Evolutionary conservation across 2,888 invertebrate genomes (phyloP).

Genomic region (Volucella inanis): DNA sequence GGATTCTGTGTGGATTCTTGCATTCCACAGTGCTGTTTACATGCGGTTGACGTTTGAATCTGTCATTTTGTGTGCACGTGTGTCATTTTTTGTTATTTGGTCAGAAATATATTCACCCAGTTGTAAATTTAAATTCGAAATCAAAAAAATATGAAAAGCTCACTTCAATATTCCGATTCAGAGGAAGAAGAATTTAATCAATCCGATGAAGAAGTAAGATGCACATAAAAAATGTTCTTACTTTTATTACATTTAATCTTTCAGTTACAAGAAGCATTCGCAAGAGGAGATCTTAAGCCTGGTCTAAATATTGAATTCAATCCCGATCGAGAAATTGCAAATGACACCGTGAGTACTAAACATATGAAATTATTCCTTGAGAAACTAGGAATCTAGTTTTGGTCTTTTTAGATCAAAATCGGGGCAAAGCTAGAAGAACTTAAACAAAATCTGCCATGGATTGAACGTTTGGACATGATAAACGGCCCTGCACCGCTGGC

Average conservation of each 20-base stretch:
- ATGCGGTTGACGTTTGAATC: slow-evolving; percentile 13
- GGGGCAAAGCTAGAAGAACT: slow-evolving; percentile 89
- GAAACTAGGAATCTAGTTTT: neutral
- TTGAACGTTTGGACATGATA: slow-evolving; percentile 92
- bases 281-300: slow-evolving; percentile 92
- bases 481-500: slow-evolving; percentile 91
- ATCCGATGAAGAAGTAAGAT: slow-evolving; percentile 60
- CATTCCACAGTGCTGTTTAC: slow-evolving; percentile 25
- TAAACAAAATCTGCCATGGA: slow-evolving; percentile 90
- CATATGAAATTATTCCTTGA: neutral
- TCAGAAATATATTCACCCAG: neutral
- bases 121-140: neutral
- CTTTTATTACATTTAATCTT: slow-evolving; percentile 75
- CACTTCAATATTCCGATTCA: slow-evolving; percentile 60
- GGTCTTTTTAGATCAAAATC: slow-evolving; percentile 83
- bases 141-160: slow-evolving; percentile 42
- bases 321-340: slow-evolving; percentile 85
- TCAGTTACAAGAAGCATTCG: slow-evolving; percentile 95
- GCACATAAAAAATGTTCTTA: neutral
- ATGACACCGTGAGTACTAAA: slow-evolving; percentile 88
- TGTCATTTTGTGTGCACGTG: slow-evolving; percentile 52
- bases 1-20: neutral
- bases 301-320: slow-evolving; percentile 90
- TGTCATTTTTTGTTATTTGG: slow-evolving; percentile 47
- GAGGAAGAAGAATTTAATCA: slow-evolving; percentile 58